Percentiles rank a stretch among this genome's conserved stretches.
These are phyloP conservation scores for Megamerina dolium DNA, from an alignment of 2,888 invertebrate genomes.

Conservation along the genomic window DNA sequence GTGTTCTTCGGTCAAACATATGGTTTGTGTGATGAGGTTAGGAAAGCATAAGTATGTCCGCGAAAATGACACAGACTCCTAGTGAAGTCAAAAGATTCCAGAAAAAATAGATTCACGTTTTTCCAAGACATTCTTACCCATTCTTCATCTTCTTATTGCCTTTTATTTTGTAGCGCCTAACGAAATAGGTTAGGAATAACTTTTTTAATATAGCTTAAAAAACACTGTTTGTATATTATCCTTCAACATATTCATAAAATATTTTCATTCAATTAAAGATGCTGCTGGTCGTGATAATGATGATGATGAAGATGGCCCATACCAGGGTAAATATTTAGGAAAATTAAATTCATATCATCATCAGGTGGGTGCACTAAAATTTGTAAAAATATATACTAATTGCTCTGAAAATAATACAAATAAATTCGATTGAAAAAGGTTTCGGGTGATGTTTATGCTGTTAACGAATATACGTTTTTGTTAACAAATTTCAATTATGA, in stretches of 20 bases:
- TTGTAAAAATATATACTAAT: background rate
- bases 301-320: conserved; percentile 67
- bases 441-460: conserved; percentile 81
- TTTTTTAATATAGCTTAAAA: too few relatives aligned
- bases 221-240: background rate
- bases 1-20: too few relatives aligned
- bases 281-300: conserved; percentile 58
- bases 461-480: conserved; percentile 76
- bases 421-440: conserved; percentile 53
- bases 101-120: too few relatives aligned
- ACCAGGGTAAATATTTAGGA: conserved; percentile 74
- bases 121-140: too few relatives aligned
- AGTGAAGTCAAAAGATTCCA: too few relatives aligned
- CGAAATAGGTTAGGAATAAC: too few relatives aligned
- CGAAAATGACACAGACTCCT: too few relatives aligned
- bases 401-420: background rate
- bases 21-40: too few relatives aligned
- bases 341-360: conserved; percentile 87
- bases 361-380: conserved; percentile 53
- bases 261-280: conserved; percentile 20
- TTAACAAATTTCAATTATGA: conserved; percentile 81
- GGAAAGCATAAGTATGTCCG: too few relatives aligned
- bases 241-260: background rate
- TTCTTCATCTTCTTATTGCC: background rate
- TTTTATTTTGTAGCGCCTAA: too few relatives aligned